phyloP scores from a whole-genome alignment of 2,888 invertebrate genomes.

The Tachina grossa region DNA sequence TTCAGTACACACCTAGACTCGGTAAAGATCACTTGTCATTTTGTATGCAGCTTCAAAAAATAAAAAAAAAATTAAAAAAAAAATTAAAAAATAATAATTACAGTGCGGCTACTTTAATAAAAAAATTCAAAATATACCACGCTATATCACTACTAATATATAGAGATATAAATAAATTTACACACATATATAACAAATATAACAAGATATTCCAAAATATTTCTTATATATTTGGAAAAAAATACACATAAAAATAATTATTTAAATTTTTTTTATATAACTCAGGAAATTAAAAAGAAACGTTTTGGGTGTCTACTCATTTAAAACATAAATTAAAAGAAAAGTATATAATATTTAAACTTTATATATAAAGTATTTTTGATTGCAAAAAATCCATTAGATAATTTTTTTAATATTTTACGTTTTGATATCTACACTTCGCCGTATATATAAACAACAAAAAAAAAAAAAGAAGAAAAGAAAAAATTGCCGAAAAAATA shows the following conservation, averaged over 20 bases:
- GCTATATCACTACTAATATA: constrained; percentile 26
- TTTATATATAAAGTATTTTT: constrained; percentile 44
- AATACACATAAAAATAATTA: constrained; percentile 29
- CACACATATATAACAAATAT: constrained; percentile 22
- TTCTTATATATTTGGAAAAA: constrained; percentile 11
- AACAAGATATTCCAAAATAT: constrained; percentile 58
- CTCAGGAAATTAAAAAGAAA: constrained; percentile 55
- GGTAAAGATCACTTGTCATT: constrained; percentile 80
- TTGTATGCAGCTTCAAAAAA: constrained; percentile 45
- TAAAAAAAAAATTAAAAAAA: constrained; percentile 25
- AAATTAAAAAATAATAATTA: constrained; percentile 34
- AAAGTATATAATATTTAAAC: constrained; percentile 20
- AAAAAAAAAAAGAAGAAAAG: constrained; percentile 4
- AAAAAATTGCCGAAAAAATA: constrained; percentile 23
- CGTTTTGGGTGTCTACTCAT: constrained; percentile 56
- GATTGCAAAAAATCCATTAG: constrained; percentile 50
- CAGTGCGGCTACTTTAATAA: constrained; percentile 55
- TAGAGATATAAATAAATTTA: constrained; percentile 46
- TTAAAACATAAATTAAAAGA: constrained; percentile 25
- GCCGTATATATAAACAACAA: constrained; percentile 20
- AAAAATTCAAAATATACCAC: constrained; percentile 14
- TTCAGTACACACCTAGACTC: constrained; percentile 81
- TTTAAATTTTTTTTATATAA: constrained; percentile 61
- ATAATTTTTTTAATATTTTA: constrained; percentile 62
- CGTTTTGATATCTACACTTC: constrained; percentile 19